Conservation (phyloP, 2,113 vertebrate genomes). For the Gavialis gangeticus region DNA sequence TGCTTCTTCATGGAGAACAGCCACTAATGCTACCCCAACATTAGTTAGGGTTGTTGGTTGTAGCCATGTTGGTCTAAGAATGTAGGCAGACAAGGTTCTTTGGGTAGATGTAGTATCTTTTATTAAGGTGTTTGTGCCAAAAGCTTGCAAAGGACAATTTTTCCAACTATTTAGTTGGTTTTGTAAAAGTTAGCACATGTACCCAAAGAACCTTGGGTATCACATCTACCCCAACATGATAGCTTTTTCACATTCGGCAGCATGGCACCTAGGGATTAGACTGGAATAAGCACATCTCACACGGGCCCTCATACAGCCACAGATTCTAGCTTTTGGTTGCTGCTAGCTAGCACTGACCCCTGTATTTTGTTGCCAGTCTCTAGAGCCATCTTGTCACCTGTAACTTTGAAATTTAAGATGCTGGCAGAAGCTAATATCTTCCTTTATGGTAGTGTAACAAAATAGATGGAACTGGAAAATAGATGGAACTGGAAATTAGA, state of each 20-base stretch:
- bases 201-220: no score
- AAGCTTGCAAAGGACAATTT: no score
- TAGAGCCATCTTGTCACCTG: not conserved
- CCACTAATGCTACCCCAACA: not conserved
- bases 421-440: not conserved
- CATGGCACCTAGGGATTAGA: not conserved
- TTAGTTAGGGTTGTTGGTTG: no score
- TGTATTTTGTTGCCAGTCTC: not conserved
- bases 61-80: no score
- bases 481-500: not conserved
- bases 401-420: not conserved
- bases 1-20: not conserved
- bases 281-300: not conserved
- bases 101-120: no score
- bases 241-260: not conserved
- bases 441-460: not conserved
- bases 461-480: not conserved
- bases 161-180: no score
- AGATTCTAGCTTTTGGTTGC: not conserved
- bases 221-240: not conserved
- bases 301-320: not conserved
- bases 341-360: not conserved
- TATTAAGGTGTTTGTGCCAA: no score
- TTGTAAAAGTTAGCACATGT: no score
- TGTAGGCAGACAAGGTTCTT: no score